Evolutionary conservation across 2,797 vertebrate species (phyloP).

Genomic region (Halcyon leucocephala): DNA sequence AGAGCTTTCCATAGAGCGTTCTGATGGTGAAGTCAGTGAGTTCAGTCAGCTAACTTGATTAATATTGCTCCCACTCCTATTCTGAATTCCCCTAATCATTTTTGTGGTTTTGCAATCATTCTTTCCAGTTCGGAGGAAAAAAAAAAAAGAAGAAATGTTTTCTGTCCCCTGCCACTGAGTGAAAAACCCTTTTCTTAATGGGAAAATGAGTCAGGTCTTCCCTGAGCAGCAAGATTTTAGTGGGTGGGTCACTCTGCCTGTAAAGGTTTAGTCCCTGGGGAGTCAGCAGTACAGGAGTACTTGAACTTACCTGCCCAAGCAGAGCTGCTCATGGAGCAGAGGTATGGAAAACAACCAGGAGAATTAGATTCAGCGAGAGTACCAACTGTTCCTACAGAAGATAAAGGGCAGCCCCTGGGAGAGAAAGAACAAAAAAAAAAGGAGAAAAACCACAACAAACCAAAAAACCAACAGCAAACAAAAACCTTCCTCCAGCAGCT

Average conservation of each 20-base stretch:
- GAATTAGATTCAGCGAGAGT: background rate
- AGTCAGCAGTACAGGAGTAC: background rate
- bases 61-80: background rate
- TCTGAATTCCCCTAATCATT: background rate
- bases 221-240: background rate
- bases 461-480: background rate
- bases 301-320: background rate
- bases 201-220: background rate
- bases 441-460: fast-evolving
- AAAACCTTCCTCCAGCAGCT: background rate
- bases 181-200: background rate
- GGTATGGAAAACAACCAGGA: background rate
- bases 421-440: background rate
- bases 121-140: background rate
- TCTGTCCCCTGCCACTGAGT: background rate
- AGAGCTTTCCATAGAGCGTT: background rate
- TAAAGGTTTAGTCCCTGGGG: background rate
- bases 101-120: background rate
- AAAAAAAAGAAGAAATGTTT: background rate
- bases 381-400: background rate
- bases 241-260: background rate
- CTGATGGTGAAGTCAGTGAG: background rate
- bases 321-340: background rate
- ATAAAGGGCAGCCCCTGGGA: background rate
- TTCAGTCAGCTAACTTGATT: fast-evolving